Conservation (phyloP, 1,140 invertebrate species). For the Cyphomyrmex costatus region DNA sequence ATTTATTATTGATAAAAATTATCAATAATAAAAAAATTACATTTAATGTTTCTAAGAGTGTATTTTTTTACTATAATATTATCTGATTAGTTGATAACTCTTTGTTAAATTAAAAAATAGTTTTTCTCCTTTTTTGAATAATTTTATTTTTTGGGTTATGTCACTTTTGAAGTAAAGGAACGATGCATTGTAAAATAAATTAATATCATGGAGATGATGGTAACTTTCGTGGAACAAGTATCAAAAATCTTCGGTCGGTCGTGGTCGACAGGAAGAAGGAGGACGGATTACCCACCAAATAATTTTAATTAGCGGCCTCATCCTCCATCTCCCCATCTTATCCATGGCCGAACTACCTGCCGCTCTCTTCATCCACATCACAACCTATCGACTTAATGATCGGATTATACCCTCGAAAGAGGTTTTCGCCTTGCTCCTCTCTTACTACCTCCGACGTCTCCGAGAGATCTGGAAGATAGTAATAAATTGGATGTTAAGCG, state of each 20-base stretch:
- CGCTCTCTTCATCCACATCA: constrained; percentile 58
- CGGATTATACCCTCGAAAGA: constrained; percentile 75
- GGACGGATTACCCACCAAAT: constrained; percentile 70
- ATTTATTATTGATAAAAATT: no score
- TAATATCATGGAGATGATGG: constrained; percentile 25
- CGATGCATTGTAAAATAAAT: constrained; percentile 3
- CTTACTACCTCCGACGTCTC: constrained; percentile 59
- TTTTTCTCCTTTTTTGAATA: no score
- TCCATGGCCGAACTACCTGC: constrained; percentile 36
- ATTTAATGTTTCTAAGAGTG: no score
- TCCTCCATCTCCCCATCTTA: neutral
- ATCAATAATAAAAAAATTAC: no score
- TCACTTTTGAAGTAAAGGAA: no score
- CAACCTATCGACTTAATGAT: constrained; percentile 75
- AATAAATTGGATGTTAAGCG: constrained; percentile 84
- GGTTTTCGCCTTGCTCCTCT: constrained; percentile 71
- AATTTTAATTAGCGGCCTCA: constrained; percentile 78
- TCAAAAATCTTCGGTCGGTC: constrained; percentile 20
- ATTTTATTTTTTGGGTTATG: no score
- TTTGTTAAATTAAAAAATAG: no score
- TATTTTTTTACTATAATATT: no score
- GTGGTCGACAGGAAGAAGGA: constrained; percentile 27
- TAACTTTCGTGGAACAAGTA: constrained; percentile 18
- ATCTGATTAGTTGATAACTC: no score
- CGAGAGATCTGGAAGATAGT: constrained; percentile 74